Conservation (phyloP, 2,797 vertebrate species). For the Peromyscus nudipes region DNA sequence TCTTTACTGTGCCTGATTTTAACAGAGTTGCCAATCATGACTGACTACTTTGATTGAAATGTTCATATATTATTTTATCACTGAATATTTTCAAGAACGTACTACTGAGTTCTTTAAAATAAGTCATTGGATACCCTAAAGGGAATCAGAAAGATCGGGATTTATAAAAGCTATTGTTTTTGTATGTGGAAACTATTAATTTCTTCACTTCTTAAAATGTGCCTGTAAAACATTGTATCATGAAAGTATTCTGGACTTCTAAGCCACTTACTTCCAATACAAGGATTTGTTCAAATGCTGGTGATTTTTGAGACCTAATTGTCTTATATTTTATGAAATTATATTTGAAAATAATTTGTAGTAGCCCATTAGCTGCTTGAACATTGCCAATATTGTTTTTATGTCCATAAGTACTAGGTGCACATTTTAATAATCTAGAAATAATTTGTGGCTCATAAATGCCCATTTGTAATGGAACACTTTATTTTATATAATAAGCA, state of each 20-base stretch:
- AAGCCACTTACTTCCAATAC: not conserved
- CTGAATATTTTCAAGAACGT: constrained; percentile 11
- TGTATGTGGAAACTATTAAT: not conserved
- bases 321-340: not conserved
- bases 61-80: not conserved
- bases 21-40: not conserved
- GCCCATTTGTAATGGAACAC: not conserved
- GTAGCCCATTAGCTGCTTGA: not conserved
- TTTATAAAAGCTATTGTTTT: not conserved
- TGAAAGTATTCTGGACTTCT: not conserved
- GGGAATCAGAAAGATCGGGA: not conserved
- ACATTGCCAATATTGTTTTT: not conserved
- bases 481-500: constrained; percentile 36
- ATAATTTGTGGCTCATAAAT: constrained; percentile 22
- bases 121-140: not conserved
- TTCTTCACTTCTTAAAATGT: constrained; percentile 15
- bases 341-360: constrained; percentile 36
- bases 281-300: constrained; percentile 30
- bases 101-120: constrained; percentile 27
- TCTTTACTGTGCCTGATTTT: not conserved
- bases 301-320: not conserved
- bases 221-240: not conserved
- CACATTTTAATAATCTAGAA: constrained; percentile 34
- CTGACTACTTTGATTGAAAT: not conserved
- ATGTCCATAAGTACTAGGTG: not conserved